These are phyloP conservation scores for Lithophane ornitopus DNA, from an alignment of 2,888 invertebrate species.

Conservation along the genomic window DNA sequence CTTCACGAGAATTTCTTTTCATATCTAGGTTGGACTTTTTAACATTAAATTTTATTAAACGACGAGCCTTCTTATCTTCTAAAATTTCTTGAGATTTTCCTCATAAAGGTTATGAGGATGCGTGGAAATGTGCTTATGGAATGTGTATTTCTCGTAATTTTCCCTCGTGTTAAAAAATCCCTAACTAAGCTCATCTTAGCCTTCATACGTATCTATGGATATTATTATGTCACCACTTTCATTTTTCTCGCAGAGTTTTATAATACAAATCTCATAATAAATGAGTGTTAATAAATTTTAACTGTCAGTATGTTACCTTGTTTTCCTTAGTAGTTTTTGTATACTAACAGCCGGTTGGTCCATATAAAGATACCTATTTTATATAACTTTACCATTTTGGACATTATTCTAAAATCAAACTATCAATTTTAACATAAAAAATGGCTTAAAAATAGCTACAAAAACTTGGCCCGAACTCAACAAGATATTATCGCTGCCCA, in stretches of 20 bases:
- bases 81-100: slow-evolving; percentile 52
- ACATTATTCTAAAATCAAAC: background rate
- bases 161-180: slow-evolving; percentile 28
- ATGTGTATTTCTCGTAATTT: slow-evolving; percentile 32
- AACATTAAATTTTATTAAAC: slow-evolving; percentile 64
- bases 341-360: background rate
- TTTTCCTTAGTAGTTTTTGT: background rate
- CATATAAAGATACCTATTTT: background rate
- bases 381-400: background rate
- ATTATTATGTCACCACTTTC: background rate
- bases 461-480: slow-evolving; percentile 49
- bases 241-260: background rate
- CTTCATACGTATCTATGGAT: background rate
- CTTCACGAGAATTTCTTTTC: slow-evolving; percentile 52
- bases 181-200: slow-evolving; percentile 45
- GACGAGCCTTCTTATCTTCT: slow-evolving; percentile 30
- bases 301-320: background rate
- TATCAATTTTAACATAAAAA: slow-evolving; percentile 13
- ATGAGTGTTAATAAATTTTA: background rate
- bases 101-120: slow-evolving; percentile 42
- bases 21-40: slow-evolving; percentile 43
- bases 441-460: slow-evolving; percentile 1
- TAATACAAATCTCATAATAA: background rate
- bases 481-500: slow-evolving; percentile 33
- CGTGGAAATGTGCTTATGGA: slow-evolving; percentile 34